Percentiles rank a stretch among this genome's conserved stretches.
Evolutionary conservation across 2,113 vertebrate species (phyloP).

Genomic region (Climacteris rufus): DNA sequence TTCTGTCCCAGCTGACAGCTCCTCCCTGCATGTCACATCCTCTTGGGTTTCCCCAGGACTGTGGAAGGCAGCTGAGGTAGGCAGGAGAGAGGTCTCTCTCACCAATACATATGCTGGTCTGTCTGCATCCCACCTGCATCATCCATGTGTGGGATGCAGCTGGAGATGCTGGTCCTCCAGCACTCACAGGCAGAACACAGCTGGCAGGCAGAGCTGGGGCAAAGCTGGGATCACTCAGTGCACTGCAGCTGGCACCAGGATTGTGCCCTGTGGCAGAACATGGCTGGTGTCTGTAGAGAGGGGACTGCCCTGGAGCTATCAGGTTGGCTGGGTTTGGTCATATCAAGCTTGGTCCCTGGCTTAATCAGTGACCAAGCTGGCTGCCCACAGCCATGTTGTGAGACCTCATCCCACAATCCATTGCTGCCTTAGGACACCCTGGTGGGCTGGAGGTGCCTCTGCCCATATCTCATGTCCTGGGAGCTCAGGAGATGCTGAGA

Average conservation of each 20-base stretch:
- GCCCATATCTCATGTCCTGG: neutral
- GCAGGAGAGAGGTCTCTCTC: neutral
- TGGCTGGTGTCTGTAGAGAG: neutral
- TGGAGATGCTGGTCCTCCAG: neutral
- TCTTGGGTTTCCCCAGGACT: neutral
- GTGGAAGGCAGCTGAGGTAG: neutral
- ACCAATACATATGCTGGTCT: fast-evolving
- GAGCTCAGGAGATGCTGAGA: neutral
- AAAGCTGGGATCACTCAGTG: neutral
- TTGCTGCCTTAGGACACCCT: neutral
- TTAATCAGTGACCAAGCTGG: neutral
- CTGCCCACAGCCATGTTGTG: neutral
- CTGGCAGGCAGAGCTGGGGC: neutral
- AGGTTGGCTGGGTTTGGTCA: neutral
- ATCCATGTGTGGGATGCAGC: fast-evolving
- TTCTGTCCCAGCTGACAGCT: neutral
- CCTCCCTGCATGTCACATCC: neutral
- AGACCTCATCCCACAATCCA: neutral
- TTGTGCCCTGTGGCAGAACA: neutral
- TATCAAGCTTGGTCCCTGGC: neutral
- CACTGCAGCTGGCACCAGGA: neutral
- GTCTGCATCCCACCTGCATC: neutral
- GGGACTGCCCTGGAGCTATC: neutral
- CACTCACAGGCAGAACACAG: neutral
- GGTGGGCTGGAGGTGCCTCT: neutral